Evolutionary conservation across 2,888 invertebrate genomes (phyloP).

Genomic region (Falcaria lacertinaria): DNA sequence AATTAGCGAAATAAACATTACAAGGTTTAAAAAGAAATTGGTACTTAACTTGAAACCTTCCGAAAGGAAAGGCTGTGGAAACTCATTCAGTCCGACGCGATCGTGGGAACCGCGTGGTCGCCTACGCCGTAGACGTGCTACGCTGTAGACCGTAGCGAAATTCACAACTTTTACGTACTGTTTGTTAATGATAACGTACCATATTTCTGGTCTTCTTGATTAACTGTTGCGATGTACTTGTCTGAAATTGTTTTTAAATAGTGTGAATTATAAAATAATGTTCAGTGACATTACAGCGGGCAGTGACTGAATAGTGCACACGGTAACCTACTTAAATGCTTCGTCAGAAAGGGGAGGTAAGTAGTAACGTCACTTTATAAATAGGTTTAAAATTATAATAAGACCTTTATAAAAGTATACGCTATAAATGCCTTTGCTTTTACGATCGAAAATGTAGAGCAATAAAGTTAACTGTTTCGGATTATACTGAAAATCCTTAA

Average conservation of each 20-base stretch:
- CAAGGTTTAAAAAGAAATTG: conserved; percentile 36
- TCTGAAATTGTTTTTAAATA: conserved; percentile 6
- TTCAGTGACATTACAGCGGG: conserved; percentile 41
- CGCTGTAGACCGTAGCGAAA: conserved; percentile 31
- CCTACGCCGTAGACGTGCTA: conserved; percentile 55
- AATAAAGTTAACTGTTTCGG: neutral
- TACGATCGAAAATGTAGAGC: neutral
- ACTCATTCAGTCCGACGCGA: conserved; percentile 53
- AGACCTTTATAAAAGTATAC: conserved; percentile 2
- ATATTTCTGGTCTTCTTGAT: neutral
- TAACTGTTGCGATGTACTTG: too few species aligned
- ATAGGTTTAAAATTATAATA: conserved; percentile 14
- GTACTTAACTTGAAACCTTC: conserved; percentile 40
- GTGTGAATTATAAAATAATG: conserved; percentile 25
- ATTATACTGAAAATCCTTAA: neutral
- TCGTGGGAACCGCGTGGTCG: conserved; percentile 53
- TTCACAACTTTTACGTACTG: conserved; percentile 36
- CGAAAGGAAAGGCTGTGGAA: conserved; percentile 31
- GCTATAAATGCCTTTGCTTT: conserved; percentile 1
- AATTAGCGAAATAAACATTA: conserved; percentile 38
- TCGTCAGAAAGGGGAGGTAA: conserved; percentile 57
- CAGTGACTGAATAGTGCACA: conserved; percentile 55
- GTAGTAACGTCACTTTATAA: conserved; percentile 40
- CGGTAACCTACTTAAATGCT: conserved; percentile 61
- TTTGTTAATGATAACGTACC: conserved; percentile 7